Evolutionary conservation across 2,888 invertebrate genomes (phyloP).

Genomic region (Teinopalpus imperialis): DNA sequence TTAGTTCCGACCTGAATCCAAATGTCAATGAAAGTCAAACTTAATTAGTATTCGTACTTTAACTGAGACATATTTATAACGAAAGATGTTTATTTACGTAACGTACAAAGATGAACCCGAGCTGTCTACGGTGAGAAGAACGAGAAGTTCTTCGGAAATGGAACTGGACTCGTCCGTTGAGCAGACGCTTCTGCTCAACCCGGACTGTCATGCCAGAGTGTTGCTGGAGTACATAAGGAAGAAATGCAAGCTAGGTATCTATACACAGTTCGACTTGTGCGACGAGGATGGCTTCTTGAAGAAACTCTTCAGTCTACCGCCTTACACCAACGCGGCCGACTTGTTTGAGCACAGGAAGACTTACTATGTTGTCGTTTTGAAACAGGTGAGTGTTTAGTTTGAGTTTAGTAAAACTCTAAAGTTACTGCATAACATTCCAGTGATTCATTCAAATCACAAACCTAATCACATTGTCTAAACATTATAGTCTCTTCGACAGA

Average conservation of each 20-base stretch:
- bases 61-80: too few relatives aligned
- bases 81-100: conserved; percentile 67
- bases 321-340: conserved; percentile 53
- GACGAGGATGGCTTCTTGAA: conserved; percentile 52
- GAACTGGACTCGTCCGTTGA: conserved; percentile 50
- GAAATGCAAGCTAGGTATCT: conserved; percentile 56
- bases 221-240: conserved; percentile 70
- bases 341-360: conserved; percentile 57
- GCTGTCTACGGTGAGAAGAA: conserved; percentile 39
- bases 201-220: conserved; percentile 58
- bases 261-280: conserved; percentile 61
- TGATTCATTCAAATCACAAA: too few relatives aligned
- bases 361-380: conserved; percentile 63
- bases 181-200: conserved; percentile 62
- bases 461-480: too few relatives aligned
- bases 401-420: too few relatives aligned
- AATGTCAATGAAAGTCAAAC: background rate
- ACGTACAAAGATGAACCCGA: conserved; percentile 62
- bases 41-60: conserved; percentile 14
- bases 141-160: conserved; percentile 36
- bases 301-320: conserved; percentile 51
- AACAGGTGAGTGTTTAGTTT: conserved; percentile 35
- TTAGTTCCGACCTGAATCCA: too few relatives aligned
- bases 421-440: too few relatives aligned
- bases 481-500: too few relatives aligned